Evolutionary conservation across 2,888 invertebrate species (phyloP), one percentile per base, ranked within the genome.

Genomic region (Oeneis ivallda): DNA sequence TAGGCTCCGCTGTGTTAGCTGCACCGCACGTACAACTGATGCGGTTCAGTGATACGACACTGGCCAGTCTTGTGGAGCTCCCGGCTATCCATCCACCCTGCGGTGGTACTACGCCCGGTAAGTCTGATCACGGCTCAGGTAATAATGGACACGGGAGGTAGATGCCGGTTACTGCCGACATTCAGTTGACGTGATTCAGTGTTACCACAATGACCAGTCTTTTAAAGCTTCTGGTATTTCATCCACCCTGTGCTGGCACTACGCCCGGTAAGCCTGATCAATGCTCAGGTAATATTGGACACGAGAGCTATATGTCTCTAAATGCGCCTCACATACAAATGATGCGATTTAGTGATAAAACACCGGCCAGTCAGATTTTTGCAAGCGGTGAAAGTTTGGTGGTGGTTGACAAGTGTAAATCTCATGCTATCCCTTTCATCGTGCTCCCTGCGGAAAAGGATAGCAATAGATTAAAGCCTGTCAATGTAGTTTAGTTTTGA

Each of bases 61-160:
- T 98, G 66, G 94, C 96, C 66, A 98, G 98, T 60, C 93, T 98
- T 69, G 94, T 98, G 11, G 98, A 99, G 83, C 90, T 99, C 72
- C 97, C 98, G 1, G 95, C 96, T 5, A 81, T 97, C 66, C 95
- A 97, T 75, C 92, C 95, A 71, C 96, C 97, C 1, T 82, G 86
- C n/a, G 87, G 84, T 10, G 80, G 77, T 10, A 79, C 82, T 34
- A 79, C 82, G 41, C 83, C 83, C 17, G 82, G 83, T 82, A 62
- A 37, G 64, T 81, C 9, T 79, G 80, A 2, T 82, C 81, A 47
- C 80, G n/a, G 32, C 7, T 53, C 52, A 53, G 9, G 52, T 8
- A 15, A 34, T 37, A 32, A n/a, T 53, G 41, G 56, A 5, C 0
- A 37, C 11, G 93, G 5, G 97, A 97, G 79, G 95, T 98, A 74